phyloP scores from a whole-genome alignment of 2,113 vertebrate species.

The Cnemophilus loriae region DNA sequence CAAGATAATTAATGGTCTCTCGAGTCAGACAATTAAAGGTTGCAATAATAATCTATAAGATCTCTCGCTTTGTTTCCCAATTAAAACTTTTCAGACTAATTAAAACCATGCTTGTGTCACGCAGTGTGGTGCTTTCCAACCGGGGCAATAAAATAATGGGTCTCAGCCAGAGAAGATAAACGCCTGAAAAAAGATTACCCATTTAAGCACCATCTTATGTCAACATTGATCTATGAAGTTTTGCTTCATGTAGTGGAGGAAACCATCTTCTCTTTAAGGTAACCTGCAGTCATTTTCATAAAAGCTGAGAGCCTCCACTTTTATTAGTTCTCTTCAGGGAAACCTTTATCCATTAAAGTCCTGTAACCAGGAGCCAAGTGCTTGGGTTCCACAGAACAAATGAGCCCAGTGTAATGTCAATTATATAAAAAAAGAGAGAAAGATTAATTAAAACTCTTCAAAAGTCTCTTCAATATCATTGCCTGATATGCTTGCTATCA shows the following conservation, averaged over 20 bases:
- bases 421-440: slow-evolving; percentile 45
- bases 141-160: background rate
- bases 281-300: background rate
- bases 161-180: slow-evolving; percentile 50
- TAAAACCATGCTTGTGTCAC: slow-evolving; percentile 51
- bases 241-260: background rate
- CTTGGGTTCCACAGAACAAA: slow-evolving; percentile 7
- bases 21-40: slow-evolving; percentile 56
- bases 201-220: slow-evolving; percentile 17
- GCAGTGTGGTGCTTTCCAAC: slow-evolving; percentile 32
- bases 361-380: slow-evolving; percentile 7
- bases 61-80: slow-evolving; percentile 59
- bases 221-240: background rate
- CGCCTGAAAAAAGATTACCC: slow-evolving; percentile 4
- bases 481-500: slow-evolving; percentile 49
- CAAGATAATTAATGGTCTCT: slow-evolving; percentile 58
- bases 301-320: background rate
- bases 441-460: slow-evolving; percentile 74
- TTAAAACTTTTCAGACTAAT: slow-evolving; percentile 63
- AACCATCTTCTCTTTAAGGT: slow-evolving; percentile 3
- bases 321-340: background rate
- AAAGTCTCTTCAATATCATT: slow-evolving; percentile 35
- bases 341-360: background rate
- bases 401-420: slow-evolving; percentile 56
- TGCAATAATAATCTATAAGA: slow-evolving; percentile 49